Evolutionary conservation across 2,113 vertebrate species (phyloP).

Genomic region (Rhagologus leucostigma): DNA sequence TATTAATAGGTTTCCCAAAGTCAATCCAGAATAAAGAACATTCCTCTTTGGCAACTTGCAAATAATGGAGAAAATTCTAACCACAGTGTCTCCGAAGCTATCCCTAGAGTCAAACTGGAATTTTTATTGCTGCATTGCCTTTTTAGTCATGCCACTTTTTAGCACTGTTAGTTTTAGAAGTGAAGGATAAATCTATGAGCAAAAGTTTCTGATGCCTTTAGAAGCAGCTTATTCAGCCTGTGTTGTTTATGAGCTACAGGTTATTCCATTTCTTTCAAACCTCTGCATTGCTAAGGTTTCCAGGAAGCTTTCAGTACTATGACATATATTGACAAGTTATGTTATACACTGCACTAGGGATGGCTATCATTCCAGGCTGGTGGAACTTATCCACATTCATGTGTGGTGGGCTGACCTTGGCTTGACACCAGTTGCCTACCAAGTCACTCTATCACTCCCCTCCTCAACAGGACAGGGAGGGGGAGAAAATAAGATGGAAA

Average conservation of each 20-base stretch:
- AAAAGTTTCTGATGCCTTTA: conserved; percentile 54
- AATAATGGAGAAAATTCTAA: conserved; percentile 60
- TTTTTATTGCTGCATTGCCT: conserved; percentile 53
- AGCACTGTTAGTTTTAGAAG: conserved; percentile 50
- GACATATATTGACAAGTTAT: background rate
- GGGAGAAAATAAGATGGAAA: background rate
- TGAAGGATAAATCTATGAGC: conserved; percentile 33
- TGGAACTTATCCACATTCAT: background rate
- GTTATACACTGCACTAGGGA: background rate
- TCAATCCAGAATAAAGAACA: conserved; percentile 35
- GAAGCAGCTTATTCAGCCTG: background rate
- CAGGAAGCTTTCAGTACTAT: background rate
- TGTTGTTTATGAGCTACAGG: conserved; percentile 36
- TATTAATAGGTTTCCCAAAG: conserved; percentile 37
- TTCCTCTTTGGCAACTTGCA: conserved; percentile 27
- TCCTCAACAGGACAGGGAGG: background rate
- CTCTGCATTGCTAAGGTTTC: background rate
- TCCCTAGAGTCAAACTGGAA: conserved; percentile 62
- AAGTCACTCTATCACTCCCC: background rate
- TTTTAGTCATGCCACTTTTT: conserved; percentile 50
- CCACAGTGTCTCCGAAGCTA: conserved; percentile 54
- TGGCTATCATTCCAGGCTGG: background rate
- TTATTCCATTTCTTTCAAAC: background rate
- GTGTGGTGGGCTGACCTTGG: background rate
- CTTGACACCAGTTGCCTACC: background rate